Base-by-base conservation (phyloP, 2,797 vertebrate genomes). In the Galago senegalensis region DNA sequence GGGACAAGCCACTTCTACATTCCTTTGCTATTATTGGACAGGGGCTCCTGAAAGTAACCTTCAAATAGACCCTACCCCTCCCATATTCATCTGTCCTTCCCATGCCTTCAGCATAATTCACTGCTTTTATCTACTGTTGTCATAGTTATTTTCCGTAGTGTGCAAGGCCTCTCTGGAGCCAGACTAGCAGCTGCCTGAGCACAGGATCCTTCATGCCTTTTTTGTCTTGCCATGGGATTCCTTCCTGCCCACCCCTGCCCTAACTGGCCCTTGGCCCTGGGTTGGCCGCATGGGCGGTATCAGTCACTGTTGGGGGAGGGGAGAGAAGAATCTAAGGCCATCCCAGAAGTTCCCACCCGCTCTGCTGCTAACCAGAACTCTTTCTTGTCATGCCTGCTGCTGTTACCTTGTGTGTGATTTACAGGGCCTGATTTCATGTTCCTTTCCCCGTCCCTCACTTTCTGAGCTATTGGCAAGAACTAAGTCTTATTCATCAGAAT, bases 61-160 rank as follows among this genome's bases (percentile, higher is more conserved):
- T 56, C 43, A n/a, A 37, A 53, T 58, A 81, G 49, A 60, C 53
- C 80, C 63, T 16, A 20, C 12, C 17, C 9, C 61, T 69, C 18
- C 61, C 72, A 17, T 20, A 9, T 12, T 6, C 27, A 25, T 29
- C 34, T 90, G 89, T 69, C 43, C 49, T 87, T 89, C 40, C 34
- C 13, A 1, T 43, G 43, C 58, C 58, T 40, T 70, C 75, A 4
- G 46, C 27, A 43, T 72, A 49, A 34, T 85, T 67, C 23, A 0
- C 81, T 58, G 90, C 63, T 69, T 77, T 77, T 49, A 70, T 43
- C 82, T 79, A 23, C 69, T 49, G 16, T 77, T 46, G 31, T 58
- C 70, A 40, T 27, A 89, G 95, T 84, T 91, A 69, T 89, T 92
- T 94, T 58, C 85, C 80, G 65, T 5, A 53, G 63, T 65, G 29